Evolutionary conservation across 2,797 vertebrate species (phyloP).

Genomic region (Anolis apletophallus): DNA sequence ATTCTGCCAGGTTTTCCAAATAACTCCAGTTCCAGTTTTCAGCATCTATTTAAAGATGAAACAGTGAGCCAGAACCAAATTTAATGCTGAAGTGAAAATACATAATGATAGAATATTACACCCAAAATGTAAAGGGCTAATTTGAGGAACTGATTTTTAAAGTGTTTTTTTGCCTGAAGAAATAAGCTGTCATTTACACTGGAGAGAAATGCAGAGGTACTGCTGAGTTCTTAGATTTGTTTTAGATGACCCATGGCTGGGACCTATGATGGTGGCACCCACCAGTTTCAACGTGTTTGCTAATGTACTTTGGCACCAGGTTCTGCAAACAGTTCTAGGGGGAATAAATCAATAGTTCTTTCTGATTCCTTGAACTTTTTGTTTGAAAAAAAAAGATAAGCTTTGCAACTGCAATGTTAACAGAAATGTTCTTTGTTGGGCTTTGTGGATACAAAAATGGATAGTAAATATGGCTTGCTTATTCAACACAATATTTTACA

Average conservation of each 20-base stretch:
- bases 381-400: constrained; percentile 22
- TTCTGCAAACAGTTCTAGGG: constrained; percentile 59
- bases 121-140: background rate
- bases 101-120: background rate
- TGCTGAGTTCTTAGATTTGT: background rate
- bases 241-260: constrained; percentile 44
- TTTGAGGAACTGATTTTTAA: background rate
- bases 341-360: constrained; percentile 63
- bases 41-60: too few species aligned
- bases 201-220: background rate
- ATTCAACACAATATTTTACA: too few species aligned
- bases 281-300: constrained; percentile 36
- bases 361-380: constrained; percentile 26
- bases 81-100: background rate
- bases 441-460: too few species aligned
- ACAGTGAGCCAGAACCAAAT: background rate
- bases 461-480: too few species aligned
- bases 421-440: background rate
- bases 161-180: background rate
- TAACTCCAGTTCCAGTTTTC: background rate
- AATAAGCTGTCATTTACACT: background rate
- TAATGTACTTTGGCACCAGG: constrained; percentile 33
- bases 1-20: background rate
- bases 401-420: background rate
- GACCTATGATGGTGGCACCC: background rate